A percentile compares a stretch with the other conserved stretches of the same genome.
These are phyloP conservation scores for Drosophila stalkeri DNA, from an alignment of 2,888 invertebrate genomes.

Conservation along the genomic window DNA sequence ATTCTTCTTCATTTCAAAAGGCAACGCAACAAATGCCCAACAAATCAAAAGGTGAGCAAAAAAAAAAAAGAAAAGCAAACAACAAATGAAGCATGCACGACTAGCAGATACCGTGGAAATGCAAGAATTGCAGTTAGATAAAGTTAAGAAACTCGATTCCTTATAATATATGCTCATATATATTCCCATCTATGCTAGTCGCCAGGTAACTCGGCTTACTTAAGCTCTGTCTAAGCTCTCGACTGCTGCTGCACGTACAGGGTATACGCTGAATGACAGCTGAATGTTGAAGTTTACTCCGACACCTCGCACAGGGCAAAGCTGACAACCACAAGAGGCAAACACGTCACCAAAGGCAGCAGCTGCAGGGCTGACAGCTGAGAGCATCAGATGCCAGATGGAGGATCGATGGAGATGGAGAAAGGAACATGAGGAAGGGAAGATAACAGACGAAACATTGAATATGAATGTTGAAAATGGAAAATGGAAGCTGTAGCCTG, in stretches of 20 bases:
- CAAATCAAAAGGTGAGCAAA: conserved; percentile 29
- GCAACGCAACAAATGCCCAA: conserved; percentile 30
- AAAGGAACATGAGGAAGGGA: not conserved
- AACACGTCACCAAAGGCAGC: conserved; percentile 33
- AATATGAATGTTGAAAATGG: not conserved
- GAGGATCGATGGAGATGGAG: not conserved
- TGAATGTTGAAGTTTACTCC: conserved; percentile 6
- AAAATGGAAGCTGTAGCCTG: not conserved
- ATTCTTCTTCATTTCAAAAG: conserved; percentile 65
- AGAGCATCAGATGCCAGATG: not conserved
- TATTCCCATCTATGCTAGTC: too few species aligned
- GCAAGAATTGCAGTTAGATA: too few species aligned
- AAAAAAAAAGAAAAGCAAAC: not conserved
- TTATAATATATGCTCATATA: too few species aligned
- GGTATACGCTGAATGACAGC: conserved; percentile 17
- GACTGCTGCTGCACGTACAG: conserved; percentile 10
- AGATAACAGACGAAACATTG: not conserved
- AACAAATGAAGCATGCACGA: not conserved
- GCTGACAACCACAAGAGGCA: conserved; percentile 61
- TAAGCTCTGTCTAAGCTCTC: too few species aligned
- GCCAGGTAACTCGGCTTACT: too few species aligned
- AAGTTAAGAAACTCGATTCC: too few species aligned
- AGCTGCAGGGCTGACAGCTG: conserved; percentile 17
- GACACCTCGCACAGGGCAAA: conserved; percentile 45
- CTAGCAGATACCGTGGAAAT: conserved; percentile 12